These are phyloP conservation scores for Todus mexicanus DNA, from an alignment of 2,797 vertebrate genomes.

Conservation along the genomic window DNA sequence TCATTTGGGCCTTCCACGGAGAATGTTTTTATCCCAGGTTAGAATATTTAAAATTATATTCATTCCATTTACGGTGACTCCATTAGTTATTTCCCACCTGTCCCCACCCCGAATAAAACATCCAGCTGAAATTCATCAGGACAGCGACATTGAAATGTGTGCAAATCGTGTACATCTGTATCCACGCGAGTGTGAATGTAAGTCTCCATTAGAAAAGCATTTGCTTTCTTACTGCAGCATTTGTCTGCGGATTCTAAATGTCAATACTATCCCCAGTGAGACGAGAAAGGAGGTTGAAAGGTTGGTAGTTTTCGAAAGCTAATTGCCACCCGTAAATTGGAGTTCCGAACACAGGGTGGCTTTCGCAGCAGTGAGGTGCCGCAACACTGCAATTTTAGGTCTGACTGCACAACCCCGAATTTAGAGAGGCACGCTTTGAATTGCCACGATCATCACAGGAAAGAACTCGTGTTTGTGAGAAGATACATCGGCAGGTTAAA, in stretches of 20 bases:
- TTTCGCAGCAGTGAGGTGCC: background rate
- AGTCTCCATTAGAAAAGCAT: conserved; percentile 67
- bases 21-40: background rate
- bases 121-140: conserved; percentile 17
- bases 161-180: conserved; percentile 29
- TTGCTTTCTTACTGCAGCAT: conserved; percentile 5
- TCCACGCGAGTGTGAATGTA: no score
- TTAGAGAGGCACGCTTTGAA: background rate
- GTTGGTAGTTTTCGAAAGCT: conserved; percentile 49
- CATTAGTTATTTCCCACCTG: no score
- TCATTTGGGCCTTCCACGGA: background rate
- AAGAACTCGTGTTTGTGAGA: background rate
- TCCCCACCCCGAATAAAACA: background rate
- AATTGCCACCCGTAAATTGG: conserved; percentile 49
- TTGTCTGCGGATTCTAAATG: conserved; percentile 70
- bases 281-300: conserved; percentile 61
- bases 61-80: background rate
- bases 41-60: background rate
- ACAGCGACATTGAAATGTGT: background rate
- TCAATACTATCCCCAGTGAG: conserved; percentile 62
- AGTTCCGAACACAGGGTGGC: background rate
- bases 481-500: background rate
- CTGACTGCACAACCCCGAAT: background rate
- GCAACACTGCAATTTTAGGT: background rate
- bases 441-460: background rate